These are phyloP conservation scores for Formica exsecta DNA, from an alignment of 1,140 invertebrate genomes.

Conservation along the genomic window DNA sequence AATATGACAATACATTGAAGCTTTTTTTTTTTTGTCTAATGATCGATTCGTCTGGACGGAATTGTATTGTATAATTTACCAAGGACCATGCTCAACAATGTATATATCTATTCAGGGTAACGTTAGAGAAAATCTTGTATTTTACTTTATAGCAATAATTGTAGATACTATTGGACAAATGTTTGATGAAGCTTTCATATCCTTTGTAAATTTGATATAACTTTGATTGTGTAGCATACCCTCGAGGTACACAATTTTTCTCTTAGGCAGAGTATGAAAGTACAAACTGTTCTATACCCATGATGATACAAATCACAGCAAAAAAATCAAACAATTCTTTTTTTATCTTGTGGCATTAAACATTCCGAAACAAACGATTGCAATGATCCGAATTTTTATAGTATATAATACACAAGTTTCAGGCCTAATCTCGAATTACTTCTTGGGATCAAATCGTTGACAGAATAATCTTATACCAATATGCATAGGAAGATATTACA, in stretches of 20 bases:
- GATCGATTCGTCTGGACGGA: slow-evolving; percentile 40
- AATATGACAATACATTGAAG: slow-evolving; percentile 30
- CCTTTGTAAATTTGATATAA: slow-evolving; percentile 67
- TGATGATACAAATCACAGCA: slow-evolving; percentile 13
- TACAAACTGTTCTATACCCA: slow-evolving; percentile 63
- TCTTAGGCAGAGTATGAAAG: slow-evolving; percentile 53
- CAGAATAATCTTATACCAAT: slow-evolving; percentile 65
- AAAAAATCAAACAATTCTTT: slow-evolving; percentile 36
- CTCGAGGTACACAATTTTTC: slow-evolving; percentile 51
- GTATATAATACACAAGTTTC: slow-evolving; percentile 3
- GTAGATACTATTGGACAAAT: slow-evolving; percentile 55
- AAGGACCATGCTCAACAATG: slow-evolving; percentile 70
- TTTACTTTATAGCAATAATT: slow-evolving; percentile 52
- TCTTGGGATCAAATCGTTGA: slow-evolving; percentile 66
- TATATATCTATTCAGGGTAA: slow-evolving; percentile 70
- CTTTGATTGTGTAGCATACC: neutral
- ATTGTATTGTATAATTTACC: slow-evolving; percentile 61
- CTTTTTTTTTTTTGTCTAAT: slow-evolving; percentile 65
- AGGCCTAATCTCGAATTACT: slow-evolving; percentile 70
- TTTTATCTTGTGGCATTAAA: slow-evolving; percentile 59
- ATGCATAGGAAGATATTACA: slow-evolving; percentile 34
- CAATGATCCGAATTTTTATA: slow-evolving; percentile 60
- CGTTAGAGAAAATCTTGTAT: slow-evolving; percentile 56
- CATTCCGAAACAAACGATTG: slow-evolving; percentile 71
- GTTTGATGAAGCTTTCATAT: slow-evolving; percentile 43